Conservation (phyloP, 2,113 vertebrate species). For the Chunga burmeisteri region DNA sequence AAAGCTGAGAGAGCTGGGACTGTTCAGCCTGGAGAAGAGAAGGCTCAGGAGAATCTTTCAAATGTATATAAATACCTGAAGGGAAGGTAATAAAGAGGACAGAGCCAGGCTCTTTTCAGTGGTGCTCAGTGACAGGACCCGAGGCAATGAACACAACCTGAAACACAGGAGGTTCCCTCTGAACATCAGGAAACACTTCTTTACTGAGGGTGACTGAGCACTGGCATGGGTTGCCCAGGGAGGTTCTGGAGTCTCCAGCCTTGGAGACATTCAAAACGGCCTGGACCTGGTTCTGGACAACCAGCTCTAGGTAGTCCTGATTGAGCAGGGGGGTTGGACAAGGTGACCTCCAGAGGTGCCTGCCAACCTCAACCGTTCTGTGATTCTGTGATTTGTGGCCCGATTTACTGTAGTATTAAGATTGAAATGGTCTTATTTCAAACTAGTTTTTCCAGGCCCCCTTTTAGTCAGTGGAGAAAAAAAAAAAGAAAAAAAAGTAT, state of each 20-base stretch:
- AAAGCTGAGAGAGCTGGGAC: not conserved
- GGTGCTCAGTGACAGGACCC: not conserved
- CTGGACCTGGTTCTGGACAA: not conserved
- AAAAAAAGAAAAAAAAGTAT: not conserved
- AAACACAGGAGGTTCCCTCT: not conserved
- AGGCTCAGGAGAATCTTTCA: not conserved
- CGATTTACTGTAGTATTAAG: not conserved
- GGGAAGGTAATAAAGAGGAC: not conserved
- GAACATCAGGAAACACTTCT: not conserved
- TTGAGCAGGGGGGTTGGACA: not conserved
- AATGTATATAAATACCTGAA: not conserved
- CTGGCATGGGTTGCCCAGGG: not conserved
- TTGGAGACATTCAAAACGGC: not conserved
- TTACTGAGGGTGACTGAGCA: not conserved
- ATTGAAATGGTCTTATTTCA: not conserved
- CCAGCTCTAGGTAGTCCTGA: not conserved
- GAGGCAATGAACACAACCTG: not conserved
- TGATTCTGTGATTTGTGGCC: not conserved
- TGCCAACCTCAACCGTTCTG: not conserved
- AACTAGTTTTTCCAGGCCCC: not conserved
- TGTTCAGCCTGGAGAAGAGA: not conserved
- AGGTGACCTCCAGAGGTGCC: not conserved
- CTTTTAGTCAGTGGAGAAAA: not conserved
- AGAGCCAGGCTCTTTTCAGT: not conserved
- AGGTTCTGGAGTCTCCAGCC: not conserved